Conservation (phyloP, 92 coral and sea anemone genomes). For the Muricea muricata region DNA sequence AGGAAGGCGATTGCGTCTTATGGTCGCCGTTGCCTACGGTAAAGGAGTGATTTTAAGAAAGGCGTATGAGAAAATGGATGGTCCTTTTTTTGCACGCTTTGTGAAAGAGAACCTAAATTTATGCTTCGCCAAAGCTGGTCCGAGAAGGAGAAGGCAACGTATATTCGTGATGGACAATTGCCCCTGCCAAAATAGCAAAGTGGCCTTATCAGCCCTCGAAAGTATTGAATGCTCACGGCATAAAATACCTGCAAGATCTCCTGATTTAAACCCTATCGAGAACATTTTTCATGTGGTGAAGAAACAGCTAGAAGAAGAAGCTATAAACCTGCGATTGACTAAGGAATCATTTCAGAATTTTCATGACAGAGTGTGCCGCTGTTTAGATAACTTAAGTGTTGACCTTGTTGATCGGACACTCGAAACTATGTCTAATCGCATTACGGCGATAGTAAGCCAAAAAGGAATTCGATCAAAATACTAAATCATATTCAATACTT, state of each 20-base stretch:
- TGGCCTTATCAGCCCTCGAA: slow-evolving; percentile 3
- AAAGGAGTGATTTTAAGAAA: slow-evolving; percentile 52
- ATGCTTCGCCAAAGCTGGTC: slow-evolving; percentile 55
- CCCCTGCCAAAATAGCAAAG: slow-evolving; percentile 19
- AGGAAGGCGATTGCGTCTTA: slow-evolving; percentile 58
- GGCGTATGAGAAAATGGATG: slow-evolving; percentile 54
- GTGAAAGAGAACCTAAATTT: slow-evolving; percentile 55
- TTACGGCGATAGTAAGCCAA: slow-evolving; percentile 38
- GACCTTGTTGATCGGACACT: slow-evolving; percentile 54
- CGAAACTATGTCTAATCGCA: slow-evolving; percentile 57
- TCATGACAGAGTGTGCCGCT: slow-evolving; percentile 55
- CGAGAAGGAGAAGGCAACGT: neutral
- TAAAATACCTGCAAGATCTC: slow-evolving; percentile 66
- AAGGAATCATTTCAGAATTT: slow-evolving; percentile 65
- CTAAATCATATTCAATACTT: slow-evolving; percentile 10
- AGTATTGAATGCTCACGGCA: neutral
- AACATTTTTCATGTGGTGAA: slow-evolving; percentile 64
- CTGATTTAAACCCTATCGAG: slow-evolving; percentile 69
- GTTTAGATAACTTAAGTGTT: slow-evolving; percentile 39
- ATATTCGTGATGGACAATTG: slow-evolving; percentile 27
- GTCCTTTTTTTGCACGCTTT: slow-evolving; percentile 58
- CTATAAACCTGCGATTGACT: slow-evolving; percentile 42
- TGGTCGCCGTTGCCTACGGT: slow-evolving; percentile 56
- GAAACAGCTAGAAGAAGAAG: slow-evolving; percentile 35
- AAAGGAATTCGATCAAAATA: slow-evolving; percentile 67